phyloP scores from a whole-genome alignment of 2,113 vertebrate genomes.

The Malurus cyaneus region DNA sequence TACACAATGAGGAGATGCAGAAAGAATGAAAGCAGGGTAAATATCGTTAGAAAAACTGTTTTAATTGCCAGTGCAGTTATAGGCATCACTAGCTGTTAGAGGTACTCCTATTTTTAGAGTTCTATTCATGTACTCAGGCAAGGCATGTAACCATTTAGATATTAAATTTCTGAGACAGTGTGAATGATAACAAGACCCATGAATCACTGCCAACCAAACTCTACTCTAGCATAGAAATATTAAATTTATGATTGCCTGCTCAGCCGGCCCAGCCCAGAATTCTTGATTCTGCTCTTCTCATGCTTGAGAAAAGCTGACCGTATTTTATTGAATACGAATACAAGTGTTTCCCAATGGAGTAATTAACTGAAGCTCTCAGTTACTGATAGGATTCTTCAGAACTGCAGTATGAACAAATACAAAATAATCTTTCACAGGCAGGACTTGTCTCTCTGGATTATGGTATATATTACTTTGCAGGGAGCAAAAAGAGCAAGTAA shows the following conservation, averaged over 20 bases:
- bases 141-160: neutral
- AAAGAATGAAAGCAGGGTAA: neutral
- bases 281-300: neutral
- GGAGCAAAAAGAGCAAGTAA: neutral
- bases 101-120: neutral
- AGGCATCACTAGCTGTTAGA: neutral
- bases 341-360: neutral
- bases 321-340: neutral
- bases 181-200: neutral
- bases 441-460: neutral
- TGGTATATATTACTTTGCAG: neutral
- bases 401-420: neutral
- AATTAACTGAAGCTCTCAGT: neutral
- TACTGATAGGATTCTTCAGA: neutral
- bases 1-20: neutral
- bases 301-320: neutral
- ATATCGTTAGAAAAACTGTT: neutral
- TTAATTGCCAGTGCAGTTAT: neutral
- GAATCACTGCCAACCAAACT: neutral
- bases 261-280: neutral
- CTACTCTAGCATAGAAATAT: neutral
- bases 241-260: neutral
- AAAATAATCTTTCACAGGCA: neutral
- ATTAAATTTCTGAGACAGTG: neutral
- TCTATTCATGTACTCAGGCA: fast-evolving